Base-by-base conservation (phyloP, 2,113 vertebrate genomes). In the Garra rufa region DNA sequence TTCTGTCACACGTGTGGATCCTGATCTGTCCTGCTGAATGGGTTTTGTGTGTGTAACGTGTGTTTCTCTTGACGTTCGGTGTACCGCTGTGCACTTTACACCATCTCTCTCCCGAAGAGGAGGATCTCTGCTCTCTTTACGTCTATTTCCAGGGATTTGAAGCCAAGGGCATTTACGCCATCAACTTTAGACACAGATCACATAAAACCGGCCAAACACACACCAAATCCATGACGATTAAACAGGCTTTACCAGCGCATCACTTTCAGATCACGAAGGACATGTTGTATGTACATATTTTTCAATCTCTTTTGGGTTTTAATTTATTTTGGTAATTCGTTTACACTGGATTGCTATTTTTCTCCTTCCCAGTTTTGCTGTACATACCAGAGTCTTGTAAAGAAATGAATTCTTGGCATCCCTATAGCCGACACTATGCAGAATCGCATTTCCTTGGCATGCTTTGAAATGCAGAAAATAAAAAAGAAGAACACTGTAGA, bases 371-470 rank as follows among this genome's bases (percentile, higher is more conserved):
- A 73, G 0, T 80, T 86, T 74, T 78, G 71, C 87, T 94, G 94
- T 95, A 94, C 87, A 94, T 94, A 93, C 82, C 73, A 80, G 88
- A 91, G 73, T 87, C 89, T 93, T 92, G 89, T 92, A 92, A 90
- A 92, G 86, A 86, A 90, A 91, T 90, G 79, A n/a, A 88, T 82
- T 91, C 88, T 88, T 91, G 94, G 92, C 93, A 92, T 92, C 89
- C 77, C 83, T 94, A 93, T 94, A 95, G 93, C 92, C 92, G 90
- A 93, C 93, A 94, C 94, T 95, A 96, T 96, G 93, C 95, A 95
- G 94, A 93, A 91, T 93, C 90, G 91, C 78, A 87, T 91, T 90
- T 93, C 85, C 92, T 92, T 93, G 92, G 95, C 95, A 95, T 95
- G 95, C 94, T 95, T 93, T 93, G 92, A 95, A 93, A 95, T 95